Conservation (phyloP, 2,797 vertebrate genomes). For the Neosilurus hyrtlii region DNA sequence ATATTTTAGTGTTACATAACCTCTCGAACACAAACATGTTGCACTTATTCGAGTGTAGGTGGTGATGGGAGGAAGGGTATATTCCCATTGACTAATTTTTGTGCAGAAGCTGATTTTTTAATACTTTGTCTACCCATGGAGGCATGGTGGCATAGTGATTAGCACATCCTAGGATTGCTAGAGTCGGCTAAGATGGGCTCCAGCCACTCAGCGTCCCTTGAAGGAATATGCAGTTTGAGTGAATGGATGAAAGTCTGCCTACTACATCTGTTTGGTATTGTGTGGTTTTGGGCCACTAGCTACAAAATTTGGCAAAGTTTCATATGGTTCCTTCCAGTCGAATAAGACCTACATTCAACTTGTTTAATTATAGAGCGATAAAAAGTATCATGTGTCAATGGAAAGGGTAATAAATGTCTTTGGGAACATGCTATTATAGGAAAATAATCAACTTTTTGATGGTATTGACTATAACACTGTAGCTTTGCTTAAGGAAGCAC, state of each 20-base stretch:
- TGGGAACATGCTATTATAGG: not conserved
- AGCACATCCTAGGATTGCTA: no score
- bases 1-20: conserved; percentile 39
- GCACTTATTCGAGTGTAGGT: conserved; percentile 14
- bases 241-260: not conserved
- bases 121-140: no score
- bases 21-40: conserved; percentile 1
- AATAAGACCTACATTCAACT: not conserved
- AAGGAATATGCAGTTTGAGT: no score
- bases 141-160: no score
- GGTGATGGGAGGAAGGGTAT: conserved; percentile 18
- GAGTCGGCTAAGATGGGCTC: no score
- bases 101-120: not conserved
- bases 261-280: not conserved
- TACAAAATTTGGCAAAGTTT: not conserved
- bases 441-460: not conserved
- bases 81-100: conserved; percentile 24
- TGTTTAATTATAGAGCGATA: not conserved
- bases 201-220: no score
- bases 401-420: not conserved
- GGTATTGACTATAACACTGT: no score
- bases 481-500: no score
- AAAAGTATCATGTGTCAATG: not conserved
- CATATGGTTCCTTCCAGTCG: not conserved
- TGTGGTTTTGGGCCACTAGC: not conserved